phyloP scores from a whole-genome alignment of 1,140 invertebrate genomes.

The Solenopsis fugax region DNA sequence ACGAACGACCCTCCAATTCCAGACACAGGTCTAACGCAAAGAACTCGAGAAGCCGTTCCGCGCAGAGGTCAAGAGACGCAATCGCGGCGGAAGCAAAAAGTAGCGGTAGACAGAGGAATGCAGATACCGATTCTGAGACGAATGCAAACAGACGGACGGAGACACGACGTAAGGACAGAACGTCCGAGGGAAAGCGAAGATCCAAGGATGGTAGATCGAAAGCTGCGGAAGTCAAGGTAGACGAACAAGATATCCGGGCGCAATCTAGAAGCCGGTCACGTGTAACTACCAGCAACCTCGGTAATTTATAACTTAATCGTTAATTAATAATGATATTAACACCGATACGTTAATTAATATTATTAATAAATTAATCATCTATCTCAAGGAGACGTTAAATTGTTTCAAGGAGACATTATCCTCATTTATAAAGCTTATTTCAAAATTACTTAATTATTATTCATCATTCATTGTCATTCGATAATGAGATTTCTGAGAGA shows the following conservation, averaged over 20 bases:
- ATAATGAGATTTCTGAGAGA: neutral
- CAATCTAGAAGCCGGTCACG: slow-evolving; percentile 64
- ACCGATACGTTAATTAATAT: slow-evolving; percentile 9
- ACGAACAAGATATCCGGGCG: slow-evolving; percentile 64
- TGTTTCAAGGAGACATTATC: neutral
- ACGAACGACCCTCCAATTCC: slow-evolving; percentile 10
- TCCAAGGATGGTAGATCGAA: slow-evolving; percentile 52
- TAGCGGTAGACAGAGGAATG: slow-evolving; percentile 34
- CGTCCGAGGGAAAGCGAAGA: slow-evolving; percentile 29
- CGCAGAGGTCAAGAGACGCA: slow-evolving; percentile 11
- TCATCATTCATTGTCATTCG: neutral
- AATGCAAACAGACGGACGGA: neutral
- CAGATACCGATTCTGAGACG: slow-evolving; percentile 15
- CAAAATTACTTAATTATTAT: neutral
- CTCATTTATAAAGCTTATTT: neutral
- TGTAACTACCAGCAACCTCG: neutral
- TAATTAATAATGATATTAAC: too few relatives aligned
- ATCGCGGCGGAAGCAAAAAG: slow-evolving; percentile 36
- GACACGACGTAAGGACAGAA: slow-evolving; percentile 52
- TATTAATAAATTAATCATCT: slow-evolving; percentile 2
- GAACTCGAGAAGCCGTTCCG: slow-evolving; percentile 57
- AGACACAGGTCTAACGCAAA: slow-evolving; percentile 33
- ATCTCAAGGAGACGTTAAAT: neutral
- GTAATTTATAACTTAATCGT: slow-evolving; percentile 12
- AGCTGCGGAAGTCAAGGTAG: slow-evolving; percentile 51